A percentile compares a stretch with the other conserved stretches of the same genome.
Evolutionary conservation across 2,113 vertebrate genomes (phyloP).

Genomic region (Callipepla californica): DNA sequence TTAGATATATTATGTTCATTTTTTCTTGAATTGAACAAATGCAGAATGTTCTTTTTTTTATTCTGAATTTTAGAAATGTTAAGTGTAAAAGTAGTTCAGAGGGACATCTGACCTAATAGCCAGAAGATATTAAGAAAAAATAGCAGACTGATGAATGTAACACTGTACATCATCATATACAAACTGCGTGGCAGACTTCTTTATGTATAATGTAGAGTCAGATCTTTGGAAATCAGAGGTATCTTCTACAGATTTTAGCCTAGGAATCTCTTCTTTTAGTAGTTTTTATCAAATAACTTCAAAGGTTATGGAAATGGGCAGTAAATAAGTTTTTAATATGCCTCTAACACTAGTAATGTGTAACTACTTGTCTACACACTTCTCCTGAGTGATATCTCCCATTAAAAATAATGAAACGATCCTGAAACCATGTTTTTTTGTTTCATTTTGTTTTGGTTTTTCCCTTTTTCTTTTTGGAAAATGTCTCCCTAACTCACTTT

Average conservation of each 20-base stretch:
- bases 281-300: neutral
- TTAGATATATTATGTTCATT: neutral
- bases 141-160: neutral
- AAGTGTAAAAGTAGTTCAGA: neutral
- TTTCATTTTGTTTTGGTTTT: neutral
- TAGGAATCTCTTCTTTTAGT: neutral
- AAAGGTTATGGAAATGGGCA: neutral
- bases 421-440: neutral
- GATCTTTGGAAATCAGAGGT: neutral
- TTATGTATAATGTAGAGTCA: accelerated
- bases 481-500: neutral
- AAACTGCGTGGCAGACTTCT: neutral
- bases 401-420: neutral
- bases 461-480: neutral
- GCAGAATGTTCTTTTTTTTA: neutral
- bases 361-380: neutral
- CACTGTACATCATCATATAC: neutral
- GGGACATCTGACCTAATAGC: neutral
- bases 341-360: neutral
- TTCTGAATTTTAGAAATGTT: neutral
- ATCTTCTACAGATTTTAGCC: neutral
- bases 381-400: neutral
- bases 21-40: neutral
- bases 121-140: neutral
- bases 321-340: neutral